Base-by-base conservation (phyloP, 2,888 invertebrate species). In the Parnassius apollo region DNA sequence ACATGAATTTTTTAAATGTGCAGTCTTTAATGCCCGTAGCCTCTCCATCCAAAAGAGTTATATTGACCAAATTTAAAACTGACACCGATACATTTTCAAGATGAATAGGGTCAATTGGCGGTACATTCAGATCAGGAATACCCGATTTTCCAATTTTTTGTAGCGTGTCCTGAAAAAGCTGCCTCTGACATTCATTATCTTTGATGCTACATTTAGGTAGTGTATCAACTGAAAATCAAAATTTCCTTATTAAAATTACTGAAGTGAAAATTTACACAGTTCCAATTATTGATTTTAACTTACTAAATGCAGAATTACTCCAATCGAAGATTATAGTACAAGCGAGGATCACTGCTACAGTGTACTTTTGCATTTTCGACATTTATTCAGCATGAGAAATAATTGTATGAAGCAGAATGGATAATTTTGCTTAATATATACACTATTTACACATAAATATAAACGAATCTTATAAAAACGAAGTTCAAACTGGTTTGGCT, bases 1-100 rank as follows among this genome's bases (percentile, higher is more conserved):
- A 81, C 83, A 64, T 64, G 63, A 75, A 77, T 45, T 69, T 73
- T 55, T 79, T 64, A 57, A 83, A 71, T 0, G 71, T 55, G 57
- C 83, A 84, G 13, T 75, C 71, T 45, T 74, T 78, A 3, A 81
- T 60, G 2, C 85, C 85, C 50, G 73, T 80, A 0, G 66, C 76
- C 0, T 70, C 61, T 12, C 79, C 83, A 9, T 83, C 77, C 2
- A 72, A 59, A 22, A 84, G 18, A 0, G 75, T 78, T 0, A 83
- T 55, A 11, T 77, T 70, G 0, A 79, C 8, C 10, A 76, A n/a
- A 42, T 76, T 65, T 2, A 75, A 59, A 2, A 82, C 42, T 2
- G 61, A 68, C 2, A 82, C 69, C 0, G 71, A 64, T 0, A 81
- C 65, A 61, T 82, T 71, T 35, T 59, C 62, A 0, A 85, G 9